A percentile compares a stretch with the other conserved stretches of the same genome.
These are phyloP conservation scores for Spilosoma lubricipeda DNA, from an alignment of 2,888 invertebrate genomes.

Conservation along the genomic window DNA sequence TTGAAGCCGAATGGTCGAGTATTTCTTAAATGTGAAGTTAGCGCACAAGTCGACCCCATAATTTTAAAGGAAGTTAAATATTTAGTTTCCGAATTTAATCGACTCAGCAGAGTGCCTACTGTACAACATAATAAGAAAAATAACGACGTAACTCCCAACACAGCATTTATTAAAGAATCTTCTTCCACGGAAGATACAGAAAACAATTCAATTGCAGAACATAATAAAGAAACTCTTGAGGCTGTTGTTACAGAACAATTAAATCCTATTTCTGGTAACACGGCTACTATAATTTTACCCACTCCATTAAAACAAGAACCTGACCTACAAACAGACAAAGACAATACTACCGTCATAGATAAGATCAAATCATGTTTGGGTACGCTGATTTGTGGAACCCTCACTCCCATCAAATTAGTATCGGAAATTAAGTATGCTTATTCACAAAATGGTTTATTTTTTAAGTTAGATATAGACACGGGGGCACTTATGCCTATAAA, in stretches of 20 bases:
- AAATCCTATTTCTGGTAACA: not conserved
- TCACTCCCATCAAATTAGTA: constrained; percentile 61
- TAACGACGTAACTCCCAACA: not conserved
- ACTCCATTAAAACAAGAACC: not conserved
- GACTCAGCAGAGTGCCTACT: not conserved
- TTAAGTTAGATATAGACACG: constrained; percentile 66
- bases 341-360: not conserved
- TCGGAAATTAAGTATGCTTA: constrained; percentile 69
- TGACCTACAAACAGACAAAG: not conserved
- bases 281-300: not conserved
- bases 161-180: not conserved
- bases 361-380: constrained; percentile 9
- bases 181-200: not conserved
- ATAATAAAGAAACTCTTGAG: not conserved
- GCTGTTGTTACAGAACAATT: not conserved
- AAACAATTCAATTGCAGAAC: not conserved
- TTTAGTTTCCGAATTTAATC: constrained; percentile 10
- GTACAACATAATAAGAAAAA: not conserved
- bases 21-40: constrained; percentile 53
- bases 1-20: constrained; percentile 53
- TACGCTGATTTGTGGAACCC: constrained; percentile 4
- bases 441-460: constrained; percentile 65
- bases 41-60: constrained; percentile 39
- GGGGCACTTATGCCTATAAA: constrained; percentile 68
- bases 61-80: not conserved